phyloP scores from a whole-genome alignment of 1,140 invertebrate species.

The Ruditapes philippinarum region DNA sequence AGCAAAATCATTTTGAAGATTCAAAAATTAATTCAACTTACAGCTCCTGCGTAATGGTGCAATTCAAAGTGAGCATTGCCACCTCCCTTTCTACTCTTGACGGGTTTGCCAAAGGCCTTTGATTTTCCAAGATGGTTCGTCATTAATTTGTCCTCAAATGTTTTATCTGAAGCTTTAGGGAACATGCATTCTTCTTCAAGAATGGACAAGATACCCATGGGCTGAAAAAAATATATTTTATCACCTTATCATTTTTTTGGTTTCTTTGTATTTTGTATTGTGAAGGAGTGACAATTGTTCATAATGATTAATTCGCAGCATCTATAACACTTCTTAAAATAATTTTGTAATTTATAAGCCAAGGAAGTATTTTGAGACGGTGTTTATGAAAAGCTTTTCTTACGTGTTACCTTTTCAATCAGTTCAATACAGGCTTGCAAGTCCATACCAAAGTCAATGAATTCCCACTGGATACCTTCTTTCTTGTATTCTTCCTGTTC shows the following conservation, averaged over 20 bases:
- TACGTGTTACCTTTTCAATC: conserved; percentile 96
- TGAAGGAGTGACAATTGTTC: background rate
- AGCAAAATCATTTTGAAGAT: too few relatives aligned
- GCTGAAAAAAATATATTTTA: conserved; percentile 89
- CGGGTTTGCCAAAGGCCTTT: conserved; percentile 98
- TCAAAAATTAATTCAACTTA: too few relatives aligned
- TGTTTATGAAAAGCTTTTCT: background rate
- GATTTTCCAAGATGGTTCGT: conserved; percentile 99
- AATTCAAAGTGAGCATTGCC: conserved; percentile 98
- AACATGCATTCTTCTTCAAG: conserved; percentile 99
- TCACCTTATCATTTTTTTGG: too few relatives aligned
- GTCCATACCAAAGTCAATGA: conserved; percentile 99
- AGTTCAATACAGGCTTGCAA: conserved; percentile 99
- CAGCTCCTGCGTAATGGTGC: conserved; percentile 98
- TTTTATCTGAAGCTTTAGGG: conserved; percentile 99
- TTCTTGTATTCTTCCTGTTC: conserved; percentile 99
- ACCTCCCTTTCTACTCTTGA: conserved; percentile 98
- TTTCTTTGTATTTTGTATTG: too few relatives aligned
- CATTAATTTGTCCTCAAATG: conserved; percentile 98
- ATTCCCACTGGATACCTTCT: conserved; percentile 99
- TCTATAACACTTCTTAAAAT: background rate
- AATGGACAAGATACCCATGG: conserved; percentile 99
- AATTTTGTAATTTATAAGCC: background rate
- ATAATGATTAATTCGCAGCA: background rate
- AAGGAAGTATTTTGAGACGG: too few relatives aligned